phyloP scores from a whole-genome alignment of 2,888 invertebrate genomes.

The Hymenopus coronatus region DNA sequence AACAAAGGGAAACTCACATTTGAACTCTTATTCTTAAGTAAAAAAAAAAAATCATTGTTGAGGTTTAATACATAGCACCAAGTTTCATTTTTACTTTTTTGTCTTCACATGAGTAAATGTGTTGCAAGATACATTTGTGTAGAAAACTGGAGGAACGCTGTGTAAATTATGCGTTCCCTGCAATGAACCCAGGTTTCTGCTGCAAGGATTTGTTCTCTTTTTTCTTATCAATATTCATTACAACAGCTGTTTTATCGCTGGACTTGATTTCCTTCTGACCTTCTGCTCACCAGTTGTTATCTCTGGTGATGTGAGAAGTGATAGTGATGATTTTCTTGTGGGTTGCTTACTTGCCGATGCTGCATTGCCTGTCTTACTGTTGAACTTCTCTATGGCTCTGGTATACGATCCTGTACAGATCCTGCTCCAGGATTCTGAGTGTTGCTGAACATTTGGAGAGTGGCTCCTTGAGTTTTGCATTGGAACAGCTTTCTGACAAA shows the following conservation, averaged over 20 bases:
- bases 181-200: too few relatives aligned
- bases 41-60: not conserved
- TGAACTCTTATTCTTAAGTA: not conserved
- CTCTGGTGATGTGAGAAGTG: conserved; percentile 3
- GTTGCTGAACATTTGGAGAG: conserved; percentile 23
- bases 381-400: conserved; percentile 49
- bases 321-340: conserved; percentile 12
- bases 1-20: not conserved
- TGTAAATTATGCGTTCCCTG: too few relatives aligned
- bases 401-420: conserved; percentile 50
- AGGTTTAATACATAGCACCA: not conserved
- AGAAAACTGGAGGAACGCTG: not conserved
- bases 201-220: not conserved
- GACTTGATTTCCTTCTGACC: conserved; percentile 30
- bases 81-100: not conserved
- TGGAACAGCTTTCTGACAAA: not conserved
- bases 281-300: conserved; percentile 18
- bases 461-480: conserved; percentile 21
- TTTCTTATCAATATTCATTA: not conserved
- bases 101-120: not conserved
- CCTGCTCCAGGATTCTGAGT: conserved; percentile 43
- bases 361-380: conserved; percentile 37
- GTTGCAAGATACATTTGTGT: not conserved
- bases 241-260: conserved; percentile 23
- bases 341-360: not conserved